Percentiles rank a stretch among this genome's conserved stretches.
phyloP scores from a whole-genome alignment of 2,888 invertebrate species.

The Aethes cnicana region DNA sequence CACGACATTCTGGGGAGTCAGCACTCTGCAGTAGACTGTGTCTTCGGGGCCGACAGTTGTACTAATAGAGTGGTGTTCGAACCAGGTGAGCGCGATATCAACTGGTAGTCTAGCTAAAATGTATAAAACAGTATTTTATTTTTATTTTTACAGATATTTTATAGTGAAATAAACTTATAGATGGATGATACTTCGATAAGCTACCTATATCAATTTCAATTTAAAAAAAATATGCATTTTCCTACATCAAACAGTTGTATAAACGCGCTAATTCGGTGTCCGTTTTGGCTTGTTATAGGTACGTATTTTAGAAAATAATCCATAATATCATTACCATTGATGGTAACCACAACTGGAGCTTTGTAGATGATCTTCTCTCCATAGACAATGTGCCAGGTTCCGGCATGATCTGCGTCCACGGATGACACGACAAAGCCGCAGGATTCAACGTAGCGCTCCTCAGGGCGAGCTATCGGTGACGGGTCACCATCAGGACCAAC shows the following conservation, averaged over 20 bases:
- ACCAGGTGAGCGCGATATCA: conserved; percentile 1
- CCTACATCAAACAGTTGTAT: no score
- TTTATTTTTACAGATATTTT: not conserved
- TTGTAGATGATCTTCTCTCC: conserved; percentile 23
- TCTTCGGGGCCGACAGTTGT: conserved; percentile 25
- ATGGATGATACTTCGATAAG: no score
- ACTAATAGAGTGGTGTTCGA: conserved; percentile 18
- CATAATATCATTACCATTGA: conserved; percentile 28
- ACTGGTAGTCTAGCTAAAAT: conserved; percentile 6
- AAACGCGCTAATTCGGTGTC: no score
- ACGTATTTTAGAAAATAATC: no score
- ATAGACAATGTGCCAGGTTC: conserved; percentile 24
- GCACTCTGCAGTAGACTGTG: conserved; percentile 31
- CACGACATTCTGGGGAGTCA: conserved; percentile 8
- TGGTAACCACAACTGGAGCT: conserved; percentile 14
- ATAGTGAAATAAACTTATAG: no score
- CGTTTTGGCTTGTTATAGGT: no score
- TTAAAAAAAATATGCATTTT: no score
- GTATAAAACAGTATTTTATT: not conserved
- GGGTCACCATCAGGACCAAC: conserved; percentile 5
- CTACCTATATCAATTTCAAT: no score
- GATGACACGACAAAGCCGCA: conserved; percentile 22
- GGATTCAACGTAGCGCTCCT: not conserved
- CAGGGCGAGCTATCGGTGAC: not conserved
- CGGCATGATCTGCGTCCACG: conserved; percentile 3